These are phyloP conservation scores for Blastobasis lacticolella DNA, from an alignment of 2,888 invertebrate species.

Conservation along the genomic window DNA sequence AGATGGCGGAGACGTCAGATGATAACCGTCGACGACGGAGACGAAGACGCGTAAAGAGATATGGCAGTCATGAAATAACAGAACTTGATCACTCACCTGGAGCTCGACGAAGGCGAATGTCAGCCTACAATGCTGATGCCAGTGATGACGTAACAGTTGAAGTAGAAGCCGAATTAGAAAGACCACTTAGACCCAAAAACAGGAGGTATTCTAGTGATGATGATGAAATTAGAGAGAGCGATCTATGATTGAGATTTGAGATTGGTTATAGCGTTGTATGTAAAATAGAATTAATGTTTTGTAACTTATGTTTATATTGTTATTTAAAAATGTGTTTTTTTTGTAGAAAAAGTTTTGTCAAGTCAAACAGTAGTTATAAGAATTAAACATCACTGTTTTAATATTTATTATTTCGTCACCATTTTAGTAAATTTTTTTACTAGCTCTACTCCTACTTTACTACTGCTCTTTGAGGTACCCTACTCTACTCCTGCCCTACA, in stretches of 20 bases:
- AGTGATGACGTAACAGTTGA: slow-evolving; percentile 38
- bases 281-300: too few relatives aligned
- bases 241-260: slow-evolving; percentile 34
- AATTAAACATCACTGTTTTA: too few relatives aligned
- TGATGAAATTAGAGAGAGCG: slow-evolving; percentile 62
- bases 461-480: too few relatives aligned
- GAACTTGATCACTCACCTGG: slow-evolving; percentile 63
- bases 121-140: slow-evolving; percentile 39
- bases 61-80: slow-evolving; percentile 62
- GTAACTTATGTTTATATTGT: too few relatives aligned
- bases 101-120: slow-evolving; percentile 53
- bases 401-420: too few relatives aligned
- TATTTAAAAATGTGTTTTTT: too few relatives aligned
- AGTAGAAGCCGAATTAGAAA: slow-evolving; percentile 48
- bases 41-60: slow-evolving; percentile 38
- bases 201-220: slow-evolving; percentile 52
- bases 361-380: too few relatives aligned
- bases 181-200: slow-evolving; percentile 42
- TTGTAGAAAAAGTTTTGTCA: too few relatives aligned
- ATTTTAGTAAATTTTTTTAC: too few relatives aligned
- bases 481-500: too few relatives aligned
- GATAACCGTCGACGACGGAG: slow-evolving; percentile 34
- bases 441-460: too few relatives aligned
- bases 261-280: too few relatives aligned
- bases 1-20: slow-evolving; percentile 37